These are phyloP conservation scores for Ips nitidus DNA, from an alignment of 1,140 invertebrate species.

Conservation along the genomic window DNA sequence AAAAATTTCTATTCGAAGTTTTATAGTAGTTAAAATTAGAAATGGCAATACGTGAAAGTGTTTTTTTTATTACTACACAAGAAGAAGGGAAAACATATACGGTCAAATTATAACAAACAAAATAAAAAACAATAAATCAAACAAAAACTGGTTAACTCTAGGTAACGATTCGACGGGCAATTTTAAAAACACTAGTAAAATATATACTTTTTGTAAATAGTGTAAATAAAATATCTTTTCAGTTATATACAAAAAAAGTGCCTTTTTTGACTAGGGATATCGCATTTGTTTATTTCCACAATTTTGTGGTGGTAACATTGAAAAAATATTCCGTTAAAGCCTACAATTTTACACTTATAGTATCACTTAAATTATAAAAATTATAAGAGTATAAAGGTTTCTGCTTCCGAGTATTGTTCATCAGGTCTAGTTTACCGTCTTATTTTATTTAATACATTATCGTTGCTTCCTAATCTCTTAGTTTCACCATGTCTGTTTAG, in stretches of 20 bases:
- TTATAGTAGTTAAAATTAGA: too few relatives aligned
- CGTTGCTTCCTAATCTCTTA: background rate
- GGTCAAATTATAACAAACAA: background rate
- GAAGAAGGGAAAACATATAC: too few relatives aligned
- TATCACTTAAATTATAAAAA: slow-evolving; percentile 42
- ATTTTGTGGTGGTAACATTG: slow-evolving; percentile 48
- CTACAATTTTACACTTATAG: slow-evolving; percentile 42
- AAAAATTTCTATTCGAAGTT: too few relatives aligned
- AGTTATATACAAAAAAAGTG: slow-evolving; percentile 46
- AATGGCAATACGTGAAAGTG: too few relatives aligned
- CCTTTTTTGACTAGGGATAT: slow-evolving; percentile 48
- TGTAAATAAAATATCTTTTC: slow-evolving; percentile 47
- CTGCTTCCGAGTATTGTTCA: slow-evolving; percentile 43
- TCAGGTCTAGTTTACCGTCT: slow-evolving; percentile 37
- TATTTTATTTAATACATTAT: slow-evolving; percentile 21
- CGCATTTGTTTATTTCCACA: slow-evolving; percentile 44
- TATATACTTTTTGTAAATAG: slow-evolving; percentile 41
- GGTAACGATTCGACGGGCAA: slow-evolving; percentile 9
- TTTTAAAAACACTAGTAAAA: slow-evolving; percentile 41
- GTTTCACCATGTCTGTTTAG: background rate
- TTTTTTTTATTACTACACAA: too few relatives aligned
- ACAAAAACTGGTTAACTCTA: slow-evolving; percentile 7
- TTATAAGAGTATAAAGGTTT: slow-evolving; percentile 31
- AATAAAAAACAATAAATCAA: slow-evolving; percentile 23
- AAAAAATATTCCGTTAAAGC: slow-evolving; percentile 43